Percentiles rank a stretch among this genome's conserved stretches.
Evolutionary conservation across 2,888 invertebrate species (phyloP).

Genomic region (Microctonus aethiopoides): DNA sequence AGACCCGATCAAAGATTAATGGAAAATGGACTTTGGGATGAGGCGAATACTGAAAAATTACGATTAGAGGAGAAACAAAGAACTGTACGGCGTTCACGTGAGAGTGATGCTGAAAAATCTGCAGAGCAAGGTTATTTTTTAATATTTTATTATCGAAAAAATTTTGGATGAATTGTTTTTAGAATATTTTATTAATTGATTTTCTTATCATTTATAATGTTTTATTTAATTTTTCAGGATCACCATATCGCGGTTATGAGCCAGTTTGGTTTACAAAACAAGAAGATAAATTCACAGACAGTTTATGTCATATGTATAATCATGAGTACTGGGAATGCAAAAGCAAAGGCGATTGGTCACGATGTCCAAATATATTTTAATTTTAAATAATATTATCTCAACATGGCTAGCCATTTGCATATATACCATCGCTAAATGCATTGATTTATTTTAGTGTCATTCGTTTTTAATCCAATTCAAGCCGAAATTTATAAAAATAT

Average conservation of each 20-base stretch:
- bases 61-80: constrained; percentile 97
- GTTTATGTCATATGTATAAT: constrained; percentile 83
- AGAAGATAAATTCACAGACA: constrained; percentile 77
- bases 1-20: constrained; percentile 98
- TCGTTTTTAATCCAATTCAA: not conserved
- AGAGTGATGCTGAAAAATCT: constrained; percentile 81
- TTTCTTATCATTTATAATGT: not conserved
- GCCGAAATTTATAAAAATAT: not conserved
- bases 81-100: constrained; percentile 79
- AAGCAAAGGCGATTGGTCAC: constrained; percentile 85
- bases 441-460: not conserved
- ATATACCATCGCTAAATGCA: not conserved
- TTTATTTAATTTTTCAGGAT: constrained; percentile 66
- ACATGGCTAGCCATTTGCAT: not conserved
- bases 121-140: constrained; percentile 69
- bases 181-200: not conserved
- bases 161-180: not conserved
- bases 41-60: constrained; percentile 87
- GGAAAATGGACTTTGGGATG: constrained; percentile 94
- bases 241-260: constrained; percentile 78
- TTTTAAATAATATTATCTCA: constrained; percentile 37
- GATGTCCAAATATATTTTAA: constrained; percentile 92
- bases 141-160: not conserved
- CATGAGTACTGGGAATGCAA: constrained; percentile 95
- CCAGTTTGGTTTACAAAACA: constrained; percentile 93